A percentile compares a stretch with the other conserved stretches of the same genome.
Conservation (phyloP, 2,797 vertebrate genomes). For the Sebastes ruberrimus region DNA sequence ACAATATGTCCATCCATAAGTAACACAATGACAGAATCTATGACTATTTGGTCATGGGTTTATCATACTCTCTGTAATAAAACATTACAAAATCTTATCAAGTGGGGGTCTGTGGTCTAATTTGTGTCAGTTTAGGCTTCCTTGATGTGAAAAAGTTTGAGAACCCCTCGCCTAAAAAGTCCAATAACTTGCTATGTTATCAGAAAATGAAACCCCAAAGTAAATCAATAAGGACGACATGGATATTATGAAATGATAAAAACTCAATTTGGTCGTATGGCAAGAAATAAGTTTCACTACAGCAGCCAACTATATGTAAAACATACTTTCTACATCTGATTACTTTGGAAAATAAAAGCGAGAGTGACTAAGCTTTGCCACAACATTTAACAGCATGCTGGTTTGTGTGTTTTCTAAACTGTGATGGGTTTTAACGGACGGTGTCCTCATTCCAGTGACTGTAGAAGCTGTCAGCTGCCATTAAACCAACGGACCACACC, state of each 20-base stretch:
- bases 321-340: neutral
- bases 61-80: too few relatives aligned
- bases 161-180: neutral
- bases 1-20: neutral
- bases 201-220: neutral
- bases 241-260: neutral
- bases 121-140: too few relatives aligned
- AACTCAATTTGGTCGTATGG: neutral
- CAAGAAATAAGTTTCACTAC: neutral
- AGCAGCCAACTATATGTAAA: neutral
- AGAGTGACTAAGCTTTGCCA: neutral
- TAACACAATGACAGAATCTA: too few relatives aligned
- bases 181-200: neutral
- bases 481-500: slow-evolving; percentile 11
- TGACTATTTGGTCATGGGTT: too few relatives aligned
- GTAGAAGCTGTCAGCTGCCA: slow-evolving; percentile 22
- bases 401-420: neutral
- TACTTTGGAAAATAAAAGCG: neutral
- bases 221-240: too few relatives aligned
- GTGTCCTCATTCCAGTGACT: slow-evolving; percentile 3
- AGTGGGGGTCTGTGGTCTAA: fast-evolving
- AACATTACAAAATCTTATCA: too few relatives aligned
- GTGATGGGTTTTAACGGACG: neutral
- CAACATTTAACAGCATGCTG: neutral
- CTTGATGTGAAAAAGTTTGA: too few relatives aligned